Evolutionary conservation across 2,797 vertebrate genomes (phyloP), one percentile per base, ranked within the genome.

Genomic region (Chaetodon trifasciatus): DNA sequence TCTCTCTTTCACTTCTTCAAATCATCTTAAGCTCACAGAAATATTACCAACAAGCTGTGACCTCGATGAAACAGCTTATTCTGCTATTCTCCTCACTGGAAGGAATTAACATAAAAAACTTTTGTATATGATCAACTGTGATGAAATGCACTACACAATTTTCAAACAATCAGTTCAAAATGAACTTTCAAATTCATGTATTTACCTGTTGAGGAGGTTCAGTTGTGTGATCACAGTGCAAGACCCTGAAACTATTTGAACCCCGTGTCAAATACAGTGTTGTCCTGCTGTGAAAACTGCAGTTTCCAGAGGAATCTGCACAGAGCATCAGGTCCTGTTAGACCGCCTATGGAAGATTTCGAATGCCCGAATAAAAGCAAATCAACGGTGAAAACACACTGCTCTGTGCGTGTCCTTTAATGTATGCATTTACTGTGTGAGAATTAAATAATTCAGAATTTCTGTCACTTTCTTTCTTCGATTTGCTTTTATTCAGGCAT

Each of bases 211-310:
- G 91, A 94, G 93, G 93, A 89, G 88, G 82, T 90, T 89, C 64
- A 78, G 91, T 93, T 92, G 92, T 91, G 86, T 81, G 86, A 89
- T 92, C 92, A 93, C 91, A 93, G 90, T 92, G 90, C 83, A 73
- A 87, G 90, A 91, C 82, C 92, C 90, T 91, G 91, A 92, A 87
- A 85, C 76, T 63, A 70, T 79, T 65, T 70, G 85, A 86, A 84
- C 69, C 77, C 50, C 44, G 21, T 76, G 79, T 85, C 73, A 77
- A 82, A 82, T 79, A 84, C 89, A 90, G 86, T 86, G 85, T 80
- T 57, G 83, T 89, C 89, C 90, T 84, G 89, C 80, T 82, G 79
- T 75, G 78, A 82, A 47, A 53, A 76, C 66, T 17, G 73, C 87
- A 79, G 85, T 46, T 83, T 69, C 56, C 39, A 46, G 42, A 40